These are phyloP conservation scores for Tympanoctomys barrerae DNA, from an alignment of 2,797 vertebrate species.

Conservation along the genomic window DNA sequence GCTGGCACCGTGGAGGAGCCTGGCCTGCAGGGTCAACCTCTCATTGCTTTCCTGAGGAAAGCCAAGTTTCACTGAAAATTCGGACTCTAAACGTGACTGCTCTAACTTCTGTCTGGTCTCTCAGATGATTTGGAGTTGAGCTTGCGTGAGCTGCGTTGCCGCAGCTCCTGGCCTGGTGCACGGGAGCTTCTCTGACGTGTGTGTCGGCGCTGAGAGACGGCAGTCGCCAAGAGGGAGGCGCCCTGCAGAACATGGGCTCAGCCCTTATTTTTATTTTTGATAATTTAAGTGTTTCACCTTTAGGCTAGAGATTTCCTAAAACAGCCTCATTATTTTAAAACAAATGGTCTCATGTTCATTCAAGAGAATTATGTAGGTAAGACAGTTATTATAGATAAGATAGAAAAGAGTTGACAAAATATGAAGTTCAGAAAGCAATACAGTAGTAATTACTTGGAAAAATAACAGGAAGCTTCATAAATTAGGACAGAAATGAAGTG, in stretches of 20 bases:
- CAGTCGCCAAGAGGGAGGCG: neutral
- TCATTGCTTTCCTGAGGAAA: conserved; percentile 19
- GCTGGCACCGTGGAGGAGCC: neutral
- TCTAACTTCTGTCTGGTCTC: neutral
- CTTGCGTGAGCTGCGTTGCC: neutral
- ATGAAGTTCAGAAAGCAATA: conserved; percentile 23
- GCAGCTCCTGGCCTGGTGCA: neutral
- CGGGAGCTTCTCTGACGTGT: neutral
- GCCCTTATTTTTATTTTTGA: neutral
- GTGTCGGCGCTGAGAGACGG: neutral
- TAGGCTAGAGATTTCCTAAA: conserved; percentile 46
- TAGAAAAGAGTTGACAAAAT: conserved; percentile 36
- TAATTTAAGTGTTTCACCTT: conserved; percentile 20
- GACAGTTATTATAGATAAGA: neutral
- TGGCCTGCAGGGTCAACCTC: neutral
- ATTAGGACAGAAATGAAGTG: conserved; percentile 51
- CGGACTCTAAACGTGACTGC: neutral
- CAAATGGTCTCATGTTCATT: conserved; percentile 38
- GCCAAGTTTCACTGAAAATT: neutral
- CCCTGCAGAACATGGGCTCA: neutral
- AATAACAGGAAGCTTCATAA: conserved; percentile 10
- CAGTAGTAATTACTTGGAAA: conserved; percentile 51
- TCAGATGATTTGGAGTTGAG: conserved; percentile 8
- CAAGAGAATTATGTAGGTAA: conserved; percentile 23
- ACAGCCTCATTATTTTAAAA: conserved; percentile 46